Evolutionary conservation across 1,140 invertebrate genomes (phyloP).

Genomic region (Drosophila trapezifrons): DNA sequence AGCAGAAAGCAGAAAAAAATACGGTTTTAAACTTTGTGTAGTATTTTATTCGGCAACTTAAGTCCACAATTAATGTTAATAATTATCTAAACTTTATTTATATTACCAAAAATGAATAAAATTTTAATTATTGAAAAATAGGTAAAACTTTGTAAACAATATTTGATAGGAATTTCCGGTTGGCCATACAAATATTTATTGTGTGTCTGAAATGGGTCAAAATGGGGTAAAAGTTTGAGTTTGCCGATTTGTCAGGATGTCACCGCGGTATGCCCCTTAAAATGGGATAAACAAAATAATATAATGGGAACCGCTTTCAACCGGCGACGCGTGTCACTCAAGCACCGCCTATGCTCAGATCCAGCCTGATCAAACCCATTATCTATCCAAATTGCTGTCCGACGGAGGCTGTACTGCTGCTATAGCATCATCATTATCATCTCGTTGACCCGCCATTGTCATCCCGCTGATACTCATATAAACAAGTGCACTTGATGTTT

Average conservation of each 20-base stretch:
- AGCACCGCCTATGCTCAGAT: slow-evolving; percentile 42
- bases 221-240: not conserved
- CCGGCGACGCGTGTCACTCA: slow-evolving; percentile 48
- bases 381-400: slow-evolving; percentile 29
- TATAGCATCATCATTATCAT: slow-evolving; percentile 40
- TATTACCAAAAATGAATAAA: no score
- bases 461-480: slow-evolving; percentile 46
- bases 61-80: no score
- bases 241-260: slow-evolving; percentile 12
- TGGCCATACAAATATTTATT: not conserved
- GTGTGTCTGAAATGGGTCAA: not conserved
- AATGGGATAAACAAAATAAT: slow-evolving; percentile 17
- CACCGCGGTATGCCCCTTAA: slow-evolving; percentile 1
- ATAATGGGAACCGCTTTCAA: slow-evolving; percentile 36
- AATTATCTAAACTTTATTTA: no score
- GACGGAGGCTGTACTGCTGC: slow-evolving; percentile 15
- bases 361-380: slow-evolving; percentile 33
- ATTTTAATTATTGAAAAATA: no score
- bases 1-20: no score
- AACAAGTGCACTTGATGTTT: slow-evolving; percentile 65
- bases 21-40: no score
- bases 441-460: slow-evolving; percentile 55
- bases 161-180: not conserved
- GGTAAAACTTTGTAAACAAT: no score
- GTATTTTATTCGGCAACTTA: no score